These are phyloP conservation scores for Ciconia nigra DNA, from an alignment of 2,797 vertebrate species.

Conservation along the genomic window DNA sequence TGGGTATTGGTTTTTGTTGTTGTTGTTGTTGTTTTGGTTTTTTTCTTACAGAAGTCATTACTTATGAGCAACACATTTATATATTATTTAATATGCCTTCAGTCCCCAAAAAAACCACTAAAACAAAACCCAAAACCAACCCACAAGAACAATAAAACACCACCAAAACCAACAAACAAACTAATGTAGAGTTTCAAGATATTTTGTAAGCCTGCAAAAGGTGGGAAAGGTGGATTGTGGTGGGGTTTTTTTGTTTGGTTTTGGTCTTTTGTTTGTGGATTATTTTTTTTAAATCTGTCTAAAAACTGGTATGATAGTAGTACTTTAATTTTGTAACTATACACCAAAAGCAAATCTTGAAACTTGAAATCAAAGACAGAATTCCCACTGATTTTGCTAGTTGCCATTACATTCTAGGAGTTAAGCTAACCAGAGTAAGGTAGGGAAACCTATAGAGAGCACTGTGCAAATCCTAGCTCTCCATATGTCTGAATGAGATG, in stretches of 20 bases:
- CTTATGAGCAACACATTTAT: background rate
- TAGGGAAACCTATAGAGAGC: background rate
- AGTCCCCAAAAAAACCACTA: background rate
- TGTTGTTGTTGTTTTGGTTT: background rate
- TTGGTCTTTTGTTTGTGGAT: background rate
- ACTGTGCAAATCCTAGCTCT: background rate
- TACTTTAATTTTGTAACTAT: background rate
- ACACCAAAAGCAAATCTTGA: background rate
- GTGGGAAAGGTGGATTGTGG: background rate
- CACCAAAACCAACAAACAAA: background rate
- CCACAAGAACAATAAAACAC: background rate
- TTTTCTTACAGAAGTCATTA: background rate
- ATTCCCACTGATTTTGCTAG: background rate
- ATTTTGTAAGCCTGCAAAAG: background rate
- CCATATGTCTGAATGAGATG: background rate
- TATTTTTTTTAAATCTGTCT: background rate
- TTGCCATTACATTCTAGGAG: background rate
- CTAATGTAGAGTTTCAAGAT: accelerated
- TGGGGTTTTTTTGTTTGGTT: accelerated
- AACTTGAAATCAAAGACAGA: background rate
- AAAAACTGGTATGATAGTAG: background rate
- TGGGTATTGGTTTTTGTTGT: no score
- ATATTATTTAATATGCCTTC: background rate
- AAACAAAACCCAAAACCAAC: background rate
- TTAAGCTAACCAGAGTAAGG: background rate